Conservation (phyloP, 64 coral and sea anemone species). For the Trachythela sp. region DNA sequence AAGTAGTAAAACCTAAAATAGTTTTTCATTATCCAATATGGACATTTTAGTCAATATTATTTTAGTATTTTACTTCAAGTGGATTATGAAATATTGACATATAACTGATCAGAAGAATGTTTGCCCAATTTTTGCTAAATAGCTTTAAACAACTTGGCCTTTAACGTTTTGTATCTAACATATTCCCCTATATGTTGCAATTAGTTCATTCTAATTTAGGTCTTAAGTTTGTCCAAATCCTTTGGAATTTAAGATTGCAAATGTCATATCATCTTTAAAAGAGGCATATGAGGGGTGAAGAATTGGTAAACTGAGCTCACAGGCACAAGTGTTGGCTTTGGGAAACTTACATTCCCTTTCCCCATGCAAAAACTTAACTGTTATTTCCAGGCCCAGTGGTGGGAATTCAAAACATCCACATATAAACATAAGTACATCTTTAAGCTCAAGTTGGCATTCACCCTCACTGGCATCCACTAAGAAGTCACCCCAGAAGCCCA, state of each 20-base stretch:
- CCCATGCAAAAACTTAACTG: neutral
- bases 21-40: no score
- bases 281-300: neutral
- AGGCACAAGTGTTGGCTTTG: conserved; percentile 12
- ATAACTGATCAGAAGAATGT: no score
- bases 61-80: no score
- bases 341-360: conserved; percentile 10
- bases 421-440: conserved; percentile 4
- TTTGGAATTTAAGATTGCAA: neutral
- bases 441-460: neutral
- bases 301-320: neutral
- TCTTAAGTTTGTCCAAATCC: neutral
- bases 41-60: no score
- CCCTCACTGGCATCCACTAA: neutral
- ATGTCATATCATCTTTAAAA: conserved; percentile 19
- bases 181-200: neutral
- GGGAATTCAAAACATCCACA: conserved; percentile 3
- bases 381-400: neutral
- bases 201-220: neutral
- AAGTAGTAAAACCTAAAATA: no score
- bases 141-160: neutral
- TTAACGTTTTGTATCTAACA: neutral
- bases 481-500: neutral
- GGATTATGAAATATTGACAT: no score
- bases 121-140: no score